Conservation (phyloP, 37 sponge, comb jelly and placozoan genomes). For the Theonella swinhoei region DNA sequence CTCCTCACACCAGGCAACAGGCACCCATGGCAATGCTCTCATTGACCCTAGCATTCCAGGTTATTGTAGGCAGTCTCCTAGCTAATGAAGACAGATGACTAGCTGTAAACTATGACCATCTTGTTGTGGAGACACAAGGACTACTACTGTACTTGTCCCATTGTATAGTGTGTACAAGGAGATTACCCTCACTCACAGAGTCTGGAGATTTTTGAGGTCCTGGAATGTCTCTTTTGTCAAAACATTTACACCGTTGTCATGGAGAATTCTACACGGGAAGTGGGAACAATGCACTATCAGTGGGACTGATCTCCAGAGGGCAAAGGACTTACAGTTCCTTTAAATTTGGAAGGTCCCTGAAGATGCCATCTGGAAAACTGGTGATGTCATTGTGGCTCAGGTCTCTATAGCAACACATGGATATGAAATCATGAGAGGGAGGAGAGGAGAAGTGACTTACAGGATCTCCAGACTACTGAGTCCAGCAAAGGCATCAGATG, state of each 20-base stretch:
- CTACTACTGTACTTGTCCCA: not conserved
- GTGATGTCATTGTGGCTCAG: conserved; percentile 6
- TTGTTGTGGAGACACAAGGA: too few relatives aligned
- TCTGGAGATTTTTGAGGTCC: conserved; percentile 3
- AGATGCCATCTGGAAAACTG: conserved; percentile 2
- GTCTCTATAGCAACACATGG: conserved; percentile 1
- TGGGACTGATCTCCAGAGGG: too few relatives aligned
- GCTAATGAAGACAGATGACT: too few relatives aligned
- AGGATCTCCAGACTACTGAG: not conserved
- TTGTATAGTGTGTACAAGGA: not conserved
- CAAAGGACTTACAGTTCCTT: conserved; percentile 22
- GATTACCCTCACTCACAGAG: conserved; percentile 12
- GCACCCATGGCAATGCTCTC: too few relatives aligned
- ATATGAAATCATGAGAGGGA: too few relatives aligned
- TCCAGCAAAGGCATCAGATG: not conserved
- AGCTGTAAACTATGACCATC: too few relatives aligned
- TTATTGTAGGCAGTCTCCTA: too few relatives aligned
- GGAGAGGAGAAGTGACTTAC: conserved; percentile 10
- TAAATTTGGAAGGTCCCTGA: conserved; percentile 9
- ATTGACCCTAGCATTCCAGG: too few relatives aligned
- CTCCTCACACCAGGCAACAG: too few relatives aligned
- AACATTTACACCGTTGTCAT: conserved; percentile 1
- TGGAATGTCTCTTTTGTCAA: conserved; percentile 11
- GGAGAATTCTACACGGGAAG: not conserved
- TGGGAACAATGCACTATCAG: too few relatives aligned